These are phyloP conservation scores for Allobates femoralis DNA, from an alignment of 2,797 vertebrate species.

Conservation along the genomic window DNA sequence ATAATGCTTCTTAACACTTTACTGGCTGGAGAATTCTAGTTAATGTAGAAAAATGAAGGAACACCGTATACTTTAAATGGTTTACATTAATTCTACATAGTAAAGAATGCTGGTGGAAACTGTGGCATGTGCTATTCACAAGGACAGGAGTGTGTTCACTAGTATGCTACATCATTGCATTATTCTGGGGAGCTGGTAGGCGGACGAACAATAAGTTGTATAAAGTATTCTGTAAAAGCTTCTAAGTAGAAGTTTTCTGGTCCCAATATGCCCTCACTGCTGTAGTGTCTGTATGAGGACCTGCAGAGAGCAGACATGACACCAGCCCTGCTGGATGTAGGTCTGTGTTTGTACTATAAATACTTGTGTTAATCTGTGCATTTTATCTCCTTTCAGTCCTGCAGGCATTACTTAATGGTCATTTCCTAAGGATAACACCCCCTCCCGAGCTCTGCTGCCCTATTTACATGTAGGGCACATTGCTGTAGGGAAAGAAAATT, in stretches of 20 bases:
- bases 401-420: conserved; percentile 25
- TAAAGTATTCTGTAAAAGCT: not conserved
- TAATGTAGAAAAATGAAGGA: not conserved
- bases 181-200: not conserved
- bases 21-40: not conserved
- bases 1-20: conserved; percentile 11
- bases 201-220: not conserved
- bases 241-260: not conserved
- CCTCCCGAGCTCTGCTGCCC: not conserved
- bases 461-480: conserved; percentile 24
- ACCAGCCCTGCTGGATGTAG: conserved; percentile 13
- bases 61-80: no score
- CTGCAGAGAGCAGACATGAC: not conserved
- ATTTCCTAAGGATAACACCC: conserved; percentile 32
- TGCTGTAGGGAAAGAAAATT: not conserved
- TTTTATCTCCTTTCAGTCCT: conserved; percentile 32
- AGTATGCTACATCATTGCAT: not conserved
- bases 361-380: conserved; percentile 31
- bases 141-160: not conserved
- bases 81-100: not conserved
- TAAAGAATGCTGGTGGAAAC: not conserved
- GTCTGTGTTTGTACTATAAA: conserved; percentile 44
- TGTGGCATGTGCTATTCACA: not conserved
- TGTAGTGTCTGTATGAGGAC: no score
- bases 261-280: not conserved